Percentiles rank a stretch among this genome's conserved stretches.
Evolutionary conservation across 2,888 invertebrate genomes (phyloP).

Genomic region (Punctoribates punctum): DNA sequence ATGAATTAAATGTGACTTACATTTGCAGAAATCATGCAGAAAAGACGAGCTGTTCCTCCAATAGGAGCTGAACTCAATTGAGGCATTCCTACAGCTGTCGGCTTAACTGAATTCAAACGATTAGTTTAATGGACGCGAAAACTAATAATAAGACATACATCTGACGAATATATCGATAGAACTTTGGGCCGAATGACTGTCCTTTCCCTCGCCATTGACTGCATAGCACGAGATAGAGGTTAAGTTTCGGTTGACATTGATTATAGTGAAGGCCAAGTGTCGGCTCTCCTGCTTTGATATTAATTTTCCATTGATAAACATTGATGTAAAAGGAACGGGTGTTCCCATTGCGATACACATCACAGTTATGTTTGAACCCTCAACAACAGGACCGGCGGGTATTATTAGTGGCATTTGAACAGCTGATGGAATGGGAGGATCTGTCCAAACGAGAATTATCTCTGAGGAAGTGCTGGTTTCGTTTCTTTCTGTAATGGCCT

Average conservation of each 20-base stretch:
- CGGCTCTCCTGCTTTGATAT: slow-evolving; percentile 76
- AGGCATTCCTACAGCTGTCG: slow-evolving; percentile 70
- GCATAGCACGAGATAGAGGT: slow-evolving; percentile 79
- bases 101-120: slow-evolving; percentile 61
- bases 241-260: slow-evolving; percentile 64
- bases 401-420: slow-evolving; percentile 72
- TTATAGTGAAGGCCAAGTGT: slow-evolving; percentile 69
- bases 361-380: slow-evolving; percentile 80
- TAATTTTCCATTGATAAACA: slow-evolving; percentile 73
- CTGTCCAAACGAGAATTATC: slow-evolving; percentile 78
- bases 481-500: slow-evolving; percentile 50
- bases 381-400: slow-evolving; percentile 74
- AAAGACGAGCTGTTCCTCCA: slow-evolving; percentile 71
- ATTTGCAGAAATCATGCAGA: slow-evolving; percentile 72
- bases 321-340: slow-evolving; percentile 75
- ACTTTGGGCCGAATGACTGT: slow-evolving; percentile 66
- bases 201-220: slow-evolving; percentile 80
- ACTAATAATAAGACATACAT: slow-evolving; percentile 61
- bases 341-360: slow-evolving; percentile 79
- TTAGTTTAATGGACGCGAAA: not conserved
- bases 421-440: slow-evolving; percentile 79
- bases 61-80: slow-evolving; percentile 66
- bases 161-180: slow-evolving; percentile 74
- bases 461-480: slow-evolving; percentile 74
- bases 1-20: not conserved